Base-by-base conservation (phyloP, 2,113 vertebrate species). In the Hypocryptadius cinnamomeus region DNA sequence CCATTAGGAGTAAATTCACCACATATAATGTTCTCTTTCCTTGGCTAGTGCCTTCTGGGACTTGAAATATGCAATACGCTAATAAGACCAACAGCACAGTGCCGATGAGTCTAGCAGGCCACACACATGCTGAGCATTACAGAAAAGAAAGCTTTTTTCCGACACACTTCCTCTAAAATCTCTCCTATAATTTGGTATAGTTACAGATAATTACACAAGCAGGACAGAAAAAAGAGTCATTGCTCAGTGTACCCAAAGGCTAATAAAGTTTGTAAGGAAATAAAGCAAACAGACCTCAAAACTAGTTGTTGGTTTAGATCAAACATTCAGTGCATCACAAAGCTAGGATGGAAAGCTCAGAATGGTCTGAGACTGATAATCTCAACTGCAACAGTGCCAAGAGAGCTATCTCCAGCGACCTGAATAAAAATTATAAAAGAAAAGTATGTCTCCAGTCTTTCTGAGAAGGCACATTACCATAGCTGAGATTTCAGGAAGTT, bases 111-210 rank as follows among this genome's bases (percentile, higher is more conserved):
- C 35, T 20, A 60, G 19, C 30, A 72, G 39, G 15, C 19, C 21
- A 54, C 0, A 5, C 3, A 27, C 1, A 1, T 1, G 6, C 9
- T 33, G 14, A 71, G 15, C 1, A 0, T 23, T 51, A 53, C 28
- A 82, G 56, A 74, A 78, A 74, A 3, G 3, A 2, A 48, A 33
- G 54, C 0, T 21, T 74, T 93, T 60, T 66, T 50, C 10, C 15
- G n/a, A 59, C 25, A 30, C 25, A 23, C 15, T 71, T 78, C 31
- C 15, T 81, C 23, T 68, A 64, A 85, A 77, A 74, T 35, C 21
- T 35, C 7, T 45, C 14, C 16, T 47, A 5, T 28, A 11, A 33
- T 24, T 19, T 51, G 11, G 9, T 73, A 31, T 22, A 71, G 18
- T 28, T 86, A 71, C 18, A 72, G 53, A n/a, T 68, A 68, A 50